Evolutionary conservation across 1,140 invertebrate species (phyloP), one percentile per base, ranked within the genome.

Genomic region (Aphelinus atriplicis): DNA sequence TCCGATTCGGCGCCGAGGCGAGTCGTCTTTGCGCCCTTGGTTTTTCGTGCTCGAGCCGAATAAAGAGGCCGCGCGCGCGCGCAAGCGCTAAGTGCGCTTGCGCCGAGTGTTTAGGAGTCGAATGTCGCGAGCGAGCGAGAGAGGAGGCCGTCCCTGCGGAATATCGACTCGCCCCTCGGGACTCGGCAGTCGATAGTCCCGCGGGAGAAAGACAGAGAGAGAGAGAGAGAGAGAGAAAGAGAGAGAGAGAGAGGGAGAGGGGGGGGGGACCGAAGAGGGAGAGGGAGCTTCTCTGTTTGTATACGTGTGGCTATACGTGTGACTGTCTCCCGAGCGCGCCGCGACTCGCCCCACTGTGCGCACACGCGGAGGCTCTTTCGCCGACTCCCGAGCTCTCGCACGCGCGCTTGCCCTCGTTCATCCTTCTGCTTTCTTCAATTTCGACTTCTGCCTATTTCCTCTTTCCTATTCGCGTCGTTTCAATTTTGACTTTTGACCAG

Each of bases 121-220:
- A 84, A 81, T 78, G 78, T 80, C 80, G 77, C 26, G 61, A 79
- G 69, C 53, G 75, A 67, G 57, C 63, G 75, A 73, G 68, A 68
- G 79, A 58, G 77, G 46, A 74, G 62, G 67, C 72, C 79, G 81
- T 87, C 84, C 84, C 86, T 82, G 81, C 80, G 85, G 86, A 87
- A 85, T 88, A 87, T 88, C 85, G 86, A 88, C 86, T 85, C 81
- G 85, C 85, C 86, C 84, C 87, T 82, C 85, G 85, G 85, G 87
- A 87, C 85, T 84, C 82, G 80, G 82, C 83, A 87, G 85, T 86
- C 86, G 85, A 87, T 87, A 87, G 85, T 87, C 87, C 86, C 85
- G 81, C 79, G 87, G 85, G 86, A 87, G 84, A 85, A 26, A 26
- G 26, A 26, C 26, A 26, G 26, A 26, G 26, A 26, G 26, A 26